Base-by-base conservation (phyloP, 2,797 vertebrate genomes). In the Adelosebastes latens region DNA sequence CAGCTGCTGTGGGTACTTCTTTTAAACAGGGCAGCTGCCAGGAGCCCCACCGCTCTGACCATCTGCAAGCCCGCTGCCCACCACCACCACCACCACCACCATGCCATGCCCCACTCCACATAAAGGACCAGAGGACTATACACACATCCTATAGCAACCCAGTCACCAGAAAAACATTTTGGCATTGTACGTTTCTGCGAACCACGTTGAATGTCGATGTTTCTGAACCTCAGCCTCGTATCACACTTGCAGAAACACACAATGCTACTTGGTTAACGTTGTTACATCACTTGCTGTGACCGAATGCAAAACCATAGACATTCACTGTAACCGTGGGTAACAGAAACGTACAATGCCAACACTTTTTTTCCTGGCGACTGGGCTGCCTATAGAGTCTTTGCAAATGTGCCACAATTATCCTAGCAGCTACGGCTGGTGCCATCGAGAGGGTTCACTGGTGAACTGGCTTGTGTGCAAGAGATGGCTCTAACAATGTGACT, bases 21-120 rank as follows among this genome's bases (percentile, higher is more conserved):
- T 79, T 65, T 59, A 42, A 67, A 63, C 75, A 56, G 79, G 80
- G 77, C 77, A 77, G 63, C 79, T 89, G 87, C 92, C 92, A 93
- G 91, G 83, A 90, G 77, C 60, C 91, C 88, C 64, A 78, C 88
- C 77, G 90, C 60, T 92, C 64, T 66, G 75, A 75, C 90, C 93
- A 93, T 92, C 93, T 93, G 92, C 82, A 88, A 83, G 79, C 71
- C 82, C 27, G 1, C 29, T 73, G n/a, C 74, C 81, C 87, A 42
- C 39, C 14, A 42, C 39, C 39, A 42, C 39, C 25, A 42, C 39
- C 25, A 82, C 73, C 82, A 75, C 16, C 65, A 13, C 66, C 59
- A 85, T 60, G 66, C 77, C 74, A 6, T 67, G 75, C 59, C 75
- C 79, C 36, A 52, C 79, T 80, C 72, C 31, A 58, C 78, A 81